These are phyloP conservation scores for Glyphotaelius pellucidus DNA, from an alignment of 2,888 invertebrate genomes.

Conservation along the genomic window DNA sequence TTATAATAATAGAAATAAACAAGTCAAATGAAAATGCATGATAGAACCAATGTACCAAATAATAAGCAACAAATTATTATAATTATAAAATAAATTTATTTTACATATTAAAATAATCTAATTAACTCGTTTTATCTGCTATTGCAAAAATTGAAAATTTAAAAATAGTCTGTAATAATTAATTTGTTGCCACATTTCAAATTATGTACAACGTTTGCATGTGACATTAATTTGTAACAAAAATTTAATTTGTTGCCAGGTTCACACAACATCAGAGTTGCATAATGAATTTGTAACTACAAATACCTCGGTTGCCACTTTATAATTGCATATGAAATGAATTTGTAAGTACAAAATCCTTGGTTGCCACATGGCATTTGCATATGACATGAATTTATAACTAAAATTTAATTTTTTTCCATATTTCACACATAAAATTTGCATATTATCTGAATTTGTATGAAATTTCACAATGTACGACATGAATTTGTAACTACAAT, in stretches of 20 bases:
- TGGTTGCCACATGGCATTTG: neutral
- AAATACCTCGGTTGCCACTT: too few species aligned
- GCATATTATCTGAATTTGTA: neutral
- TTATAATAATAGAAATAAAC: neutral
- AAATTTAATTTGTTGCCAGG: neutral
- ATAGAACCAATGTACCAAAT: neutral
- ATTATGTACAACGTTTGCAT: neutral
- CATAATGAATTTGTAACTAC: too few species aligned
- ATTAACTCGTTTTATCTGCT: neutral
- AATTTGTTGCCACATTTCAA: neutral
- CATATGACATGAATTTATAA: neutral
- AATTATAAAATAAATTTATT: neutral
- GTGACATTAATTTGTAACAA: constrained; percentile 30
- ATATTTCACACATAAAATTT: neutral
- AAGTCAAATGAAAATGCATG: neutral
- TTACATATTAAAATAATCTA: neutral
- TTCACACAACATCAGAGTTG: neutral
- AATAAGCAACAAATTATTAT: neutral
- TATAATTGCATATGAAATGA: too few species aligned
- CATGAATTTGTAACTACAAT: neutral
- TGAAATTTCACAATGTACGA: neutral
- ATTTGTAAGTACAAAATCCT: too few species aligned
- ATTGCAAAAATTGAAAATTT: neutral
- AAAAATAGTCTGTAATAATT: neutral
- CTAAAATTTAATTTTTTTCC: neutral